Base-by-base conservation (phyloP, 30 jellyfish, hydroid and myxozoan genomes). In the Cassiopea andromeda region DNA sequence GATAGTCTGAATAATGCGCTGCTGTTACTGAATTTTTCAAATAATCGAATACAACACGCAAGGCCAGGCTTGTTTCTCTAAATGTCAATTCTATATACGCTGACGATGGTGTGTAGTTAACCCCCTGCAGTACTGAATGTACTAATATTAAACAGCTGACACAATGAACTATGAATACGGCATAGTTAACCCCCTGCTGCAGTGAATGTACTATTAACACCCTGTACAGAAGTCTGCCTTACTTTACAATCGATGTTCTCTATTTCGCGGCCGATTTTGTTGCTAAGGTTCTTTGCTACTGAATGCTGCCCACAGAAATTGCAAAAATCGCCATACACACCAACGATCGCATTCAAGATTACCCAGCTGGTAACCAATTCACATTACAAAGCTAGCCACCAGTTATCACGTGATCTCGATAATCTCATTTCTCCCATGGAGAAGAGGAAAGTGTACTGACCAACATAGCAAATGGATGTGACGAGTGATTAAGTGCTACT, bases 301-400 rank as follows among this genome's bases (percentile, higher is more conserved):
- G 75, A 77, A 77, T 77, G 69, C 75, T 47, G 75, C 83, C 18
- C 10, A 12, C 46, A 72, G 49, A 72, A 27, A 2, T 19, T 77
- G 86, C 68, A 46, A 14, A 47, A 75, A 4, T 46, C 38, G 18
- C 72, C 54, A 69, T 83, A 70, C 50, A 77, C 85, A 1, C 43
- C 77, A 83, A 61, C 79, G 84, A 83, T 46, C 91, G 70, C 70
- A 59, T 83, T 83, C 77, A 61, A 82, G 84, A 83, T 68, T 69
- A 73, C 91, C 84, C 91, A 83, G 91, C 84, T 83, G 91, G 91
- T 83, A 47, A 7, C 83, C 84, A 69, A 83, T 71, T 83, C 91
- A 83, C 43, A 5, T 1, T 12, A 68, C 91, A 83, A 83, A 83
- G 85, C 60, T 60, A 7, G 91, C 91, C 91, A 85, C 93, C 93